Conservation (phyloP, 2,888 invertebrate species). For the Drosophila ezoana region DNA sequence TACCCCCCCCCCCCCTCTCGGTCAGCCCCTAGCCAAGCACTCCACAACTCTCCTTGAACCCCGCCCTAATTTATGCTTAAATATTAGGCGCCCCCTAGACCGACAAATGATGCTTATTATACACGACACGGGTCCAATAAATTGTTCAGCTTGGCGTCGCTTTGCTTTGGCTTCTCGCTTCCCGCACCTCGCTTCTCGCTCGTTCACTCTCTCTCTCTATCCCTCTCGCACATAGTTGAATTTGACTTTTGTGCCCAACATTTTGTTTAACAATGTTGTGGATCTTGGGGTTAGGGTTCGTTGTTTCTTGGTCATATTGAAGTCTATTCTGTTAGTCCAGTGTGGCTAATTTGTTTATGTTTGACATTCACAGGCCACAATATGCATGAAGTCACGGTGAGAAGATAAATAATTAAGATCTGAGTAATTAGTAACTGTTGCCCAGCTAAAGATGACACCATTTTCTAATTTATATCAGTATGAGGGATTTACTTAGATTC, state of each 20-base stretch:
- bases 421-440: background rate
- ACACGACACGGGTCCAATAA: conserved; percentile 64
- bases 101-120: conserved; percentile 59
- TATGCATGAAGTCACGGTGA: conserved; percentile 19
- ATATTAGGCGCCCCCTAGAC: conserved; percentile 30
- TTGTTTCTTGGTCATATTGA: conserved; percentile 6
- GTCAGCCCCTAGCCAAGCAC: background rate
- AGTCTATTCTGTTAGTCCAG: conserved; percentile 22
- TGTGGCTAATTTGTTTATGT: conserved; percentile 38
- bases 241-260: conserved; percentile 39
- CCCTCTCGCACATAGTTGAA: conserved; percentile 22
- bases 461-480: background rate
- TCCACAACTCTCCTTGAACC: background rate
- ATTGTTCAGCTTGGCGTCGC: conserved; percentile 44
- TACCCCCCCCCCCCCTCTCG: no score
- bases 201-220: background rate
- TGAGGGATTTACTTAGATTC: no score
- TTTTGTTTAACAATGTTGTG: conserved; percentile 19
- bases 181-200: background rate
- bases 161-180: conserved; percentile 5
- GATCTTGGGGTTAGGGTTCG: conserved; percentile 11
- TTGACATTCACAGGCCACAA: conserved; percentile 32
- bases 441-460: background rate
- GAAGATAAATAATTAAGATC: conserved; percentile 13
- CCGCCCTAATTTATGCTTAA: conserved; percentile 20